Evolutionary conservation across 1,140 invertebrate species (phyloP).

Genomic region (Tetramorium parvispinum): DNA sequence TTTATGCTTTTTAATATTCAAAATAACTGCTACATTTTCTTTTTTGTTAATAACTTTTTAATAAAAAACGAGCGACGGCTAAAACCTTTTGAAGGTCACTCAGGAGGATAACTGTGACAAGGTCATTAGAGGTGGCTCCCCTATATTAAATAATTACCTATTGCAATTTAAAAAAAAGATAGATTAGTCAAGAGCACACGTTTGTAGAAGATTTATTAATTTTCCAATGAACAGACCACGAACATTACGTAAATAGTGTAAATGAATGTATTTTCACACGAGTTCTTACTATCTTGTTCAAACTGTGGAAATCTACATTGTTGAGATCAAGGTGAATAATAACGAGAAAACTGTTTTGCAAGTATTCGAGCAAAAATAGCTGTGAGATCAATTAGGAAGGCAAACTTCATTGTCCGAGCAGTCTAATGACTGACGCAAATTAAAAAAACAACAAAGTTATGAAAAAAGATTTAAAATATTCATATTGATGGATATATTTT

Average conservation of each 20-base stretch:
- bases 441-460: neutral
- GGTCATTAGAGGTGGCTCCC: too few species aligned
- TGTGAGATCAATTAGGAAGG: neutral
- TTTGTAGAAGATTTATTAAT: neutral
- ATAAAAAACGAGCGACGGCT: too few species aligned
- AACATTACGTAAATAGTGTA: neutral
- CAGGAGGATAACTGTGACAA: too few species aligned
- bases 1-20: too few species aligned
- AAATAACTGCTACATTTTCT: too few species aligned
- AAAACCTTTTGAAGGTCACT: too few species aligned
- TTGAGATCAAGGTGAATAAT: neutral
- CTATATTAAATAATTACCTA: too few species aligned
- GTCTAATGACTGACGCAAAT: neutral
- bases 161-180: neutral
- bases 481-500: neutral
- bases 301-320: neutral
- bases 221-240: too few species aligned
- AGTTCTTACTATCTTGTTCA: neutral
- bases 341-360: neutral
- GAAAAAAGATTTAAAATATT: neutral
- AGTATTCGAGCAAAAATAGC: neutral
- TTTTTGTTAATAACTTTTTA: too few species aligned
- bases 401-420: neutral
- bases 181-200: neutral
- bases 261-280: neutral